Evolutionary conservation across 2,113 vertebrate genomes (phyloP), one percentile per base, ranked within the genome.

Genomic region (Lophius piscatorius): DNA sequence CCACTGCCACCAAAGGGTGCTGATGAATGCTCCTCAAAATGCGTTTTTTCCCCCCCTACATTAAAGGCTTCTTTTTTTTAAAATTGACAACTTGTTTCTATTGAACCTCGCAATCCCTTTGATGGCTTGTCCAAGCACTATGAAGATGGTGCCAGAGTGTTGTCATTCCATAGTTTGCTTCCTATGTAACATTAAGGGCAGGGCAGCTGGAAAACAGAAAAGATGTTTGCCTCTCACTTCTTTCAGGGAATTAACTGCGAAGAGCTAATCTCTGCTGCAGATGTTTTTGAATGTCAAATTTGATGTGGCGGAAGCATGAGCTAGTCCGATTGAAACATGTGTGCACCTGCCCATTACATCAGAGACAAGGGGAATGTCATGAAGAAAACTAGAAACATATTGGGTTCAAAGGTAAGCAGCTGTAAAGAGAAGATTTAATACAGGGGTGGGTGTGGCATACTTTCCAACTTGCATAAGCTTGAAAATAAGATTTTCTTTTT

Each of bases 301-400:
- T 50, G 36, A 70, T 58, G 70, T 62, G 59, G 40, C 58, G 45
- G 50, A 76, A 68, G 55, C 42, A 16, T 60, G 65, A 68, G 36
- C 34, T 21, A 62, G 35, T 77, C 40, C 12, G 58, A 58, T 68
- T 44, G 44, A 58, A 54, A 74, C 89, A 63, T 88, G 89, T 78
- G 67, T 63, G 38, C 77, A 81, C 88, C 75, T 90, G 87, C 76
- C 83, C 66, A 11, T 70, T 70, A 75, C 78, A 73, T 83, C 66
- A 65, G 65, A 81, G 82, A 62, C 52, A 28, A 26, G 49, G 73
- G 59, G 71, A 80, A 77, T 51, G 72, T n/a, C 45, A 70, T 56
- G 3, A 51, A 35, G 14, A 40, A 48, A 63, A 41, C 55, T 42
- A 65, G 23, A 42, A 51, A 66, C 36, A 52, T 57, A 65, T 76